Base-by-base conservation (phyloP, 2,888 invertebrate species). In the Hydroisotoma schaefferi region DNA sequence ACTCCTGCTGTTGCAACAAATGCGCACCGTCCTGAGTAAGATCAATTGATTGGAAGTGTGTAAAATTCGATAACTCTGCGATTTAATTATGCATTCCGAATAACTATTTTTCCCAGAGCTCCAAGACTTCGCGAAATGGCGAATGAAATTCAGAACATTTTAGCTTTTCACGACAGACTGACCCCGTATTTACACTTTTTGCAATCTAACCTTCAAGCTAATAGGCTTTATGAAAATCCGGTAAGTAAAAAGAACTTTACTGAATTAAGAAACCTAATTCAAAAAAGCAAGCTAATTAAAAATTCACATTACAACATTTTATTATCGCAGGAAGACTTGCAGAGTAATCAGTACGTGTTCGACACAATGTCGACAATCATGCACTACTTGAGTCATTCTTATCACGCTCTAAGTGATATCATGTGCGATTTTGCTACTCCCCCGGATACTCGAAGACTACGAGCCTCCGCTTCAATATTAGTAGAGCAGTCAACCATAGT, bases 341-440 rank as follows among this genome's bases (percentile, higher is more conserved):
- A 57, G 43, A 65, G 73, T 44, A 81, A 81, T 2, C 90, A 90
- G 76, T 81, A 83, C 15, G 78, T 85, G 40, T 85, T 87, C 66
- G 86, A 87, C 74, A 80, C 86, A 55, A 86, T 90, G 0, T 86
- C 88, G 0, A 88, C 90, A 76, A 82, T 87, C 25, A 80, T 93
- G 74, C 95, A 95, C 76, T 87, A 85, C 69, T 80, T 94, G 72
- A 85, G 91, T 2, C 95, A 95, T 75, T 88, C 89, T 1, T 90
- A 88, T 77, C 95, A 95, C 75, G 86, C 88, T 1, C 80, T 92
- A 48, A 93, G 93, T 73, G 94, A 95, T 75, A 82, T 94, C 49
- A 86, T 86, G 76, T 81, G 89, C 48, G 84, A 88, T 73, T 82
- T 87, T 64, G 80, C 82, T 28, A 82, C 83, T 68, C 79, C 82